Conservation (phyloP, 2,888 invertebrate genomes). For the Pachliopta kotzebuea region DNA sequence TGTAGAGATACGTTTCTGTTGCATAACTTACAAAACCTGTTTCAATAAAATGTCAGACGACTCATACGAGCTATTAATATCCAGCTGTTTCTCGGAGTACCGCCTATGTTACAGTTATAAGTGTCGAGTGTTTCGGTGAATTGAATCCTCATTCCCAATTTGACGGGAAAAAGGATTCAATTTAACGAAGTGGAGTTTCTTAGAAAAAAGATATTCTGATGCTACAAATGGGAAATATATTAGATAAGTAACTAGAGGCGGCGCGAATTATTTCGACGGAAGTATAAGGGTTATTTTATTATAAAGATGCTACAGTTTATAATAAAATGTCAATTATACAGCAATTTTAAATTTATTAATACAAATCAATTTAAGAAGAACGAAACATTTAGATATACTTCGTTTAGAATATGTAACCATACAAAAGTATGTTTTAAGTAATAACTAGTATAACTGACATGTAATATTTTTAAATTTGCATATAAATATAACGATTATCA, state of each 20-base stretch:
- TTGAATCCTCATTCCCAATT: slow-evolving; percentile 41
- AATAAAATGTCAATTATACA: too few relatives aligned
- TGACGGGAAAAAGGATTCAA: too few relatives aligned
- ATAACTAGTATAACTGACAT: slow-evolving; percentile 4
- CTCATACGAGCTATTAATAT: slow-evolving; percentile 53
- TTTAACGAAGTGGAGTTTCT: background rate
- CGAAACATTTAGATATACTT: background rate
- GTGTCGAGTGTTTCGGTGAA: slow-evolving; percentile 44
- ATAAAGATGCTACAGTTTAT: too few relatives aligned
- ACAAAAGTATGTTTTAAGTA: slow-evolving; percentile 27
- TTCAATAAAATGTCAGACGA: slow-evolving; percentile 63
- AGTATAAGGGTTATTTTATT: too few relatives aligned
- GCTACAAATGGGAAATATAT: too few relatives aligned
- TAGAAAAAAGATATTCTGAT: too few relatives aligned
- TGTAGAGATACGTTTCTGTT: slow-evolving; percentile 62
- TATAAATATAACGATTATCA: slow-evolving; percentile 21
- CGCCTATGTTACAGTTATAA: slow-evolving; percentile 54
- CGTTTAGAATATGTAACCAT: background rate
- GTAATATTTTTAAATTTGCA: background rate
- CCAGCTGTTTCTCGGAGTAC: slow-evolving; percentile 59
- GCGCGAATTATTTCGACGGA: too few relatives aligned
- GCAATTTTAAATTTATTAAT: background rate
- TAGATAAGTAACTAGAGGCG: too few relatives aligned
- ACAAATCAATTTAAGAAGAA: background rate
- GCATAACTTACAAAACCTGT: slow-evolving; percentile 70